These are phyloP conservation scores for Tetranychus piercei DNA, from an alignment of 2,888 invertebrate species.

Conservation along the genomic window DNA sequence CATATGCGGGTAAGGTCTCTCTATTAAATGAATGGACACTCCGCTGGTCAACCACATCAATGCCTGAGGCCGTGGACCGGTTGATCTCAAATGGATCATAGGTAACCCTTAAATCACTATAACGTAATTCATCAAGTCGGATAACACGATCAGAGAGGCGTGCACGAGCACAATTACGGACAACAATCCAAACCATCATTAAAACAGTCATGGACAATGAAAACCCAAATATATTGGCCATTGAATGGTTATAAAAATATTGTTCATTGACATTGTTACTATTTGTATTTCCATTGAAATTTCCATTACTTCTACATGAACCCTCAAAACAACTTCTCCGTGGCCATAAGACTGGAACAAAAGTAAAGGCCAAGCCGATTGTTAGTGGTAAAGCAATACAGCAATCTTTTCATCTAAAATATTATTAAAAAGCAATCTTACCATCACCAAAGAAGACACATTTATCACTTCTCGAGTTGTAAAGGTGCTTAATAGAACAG, in stretches of 20 bases:
- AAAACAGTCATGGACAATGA: not conserved
- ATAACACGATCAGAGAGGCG: not conserved
- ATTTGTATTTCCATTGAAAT: not conserved
- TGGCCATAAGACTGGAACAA: not conserved
- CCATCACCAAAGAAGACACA: slow-evolving; percentile 3
- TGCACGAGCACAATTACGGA: not conserved
- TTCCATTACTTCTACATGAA: not conserved
- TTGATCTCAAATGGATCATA: slow-evolving; percentile 6
- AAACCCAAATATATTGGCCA: slow-evolving; percentile 5
- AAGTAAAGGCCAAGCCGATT: not conserved
- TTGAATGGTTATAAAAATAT: slow-evolving; percentile 7
- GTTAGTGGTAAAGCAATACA: not conserved
- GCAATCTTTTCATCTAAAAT: not conserved
- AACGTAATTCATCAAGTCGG: not conserved
- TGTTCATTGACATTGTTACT: not conserved
- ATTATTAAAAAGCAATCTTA: not conserved
- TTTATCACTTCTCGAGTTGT: slow-evolving; percentile 2
- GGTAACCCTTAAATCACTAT: not conserved
- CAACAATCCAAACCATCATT: slow-evolving; percentile 4
- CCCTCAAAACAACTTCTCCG: not conserved
- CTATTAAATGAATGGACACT: not conserved
- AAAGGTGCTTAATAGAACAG: not conserved
- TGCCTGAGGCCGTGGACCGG: not conserved
- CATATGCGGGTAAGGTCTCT: not conserved
- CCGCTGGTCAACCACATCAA: not conserved